A percentile compares a stretch with the other conserved stretches of the same genome.
These are phyloP conservation scores for Gymnothorax javanicus DNA, from an alignment of 2,797 vertebrate species.

Conservation along the genomic window DNA sequence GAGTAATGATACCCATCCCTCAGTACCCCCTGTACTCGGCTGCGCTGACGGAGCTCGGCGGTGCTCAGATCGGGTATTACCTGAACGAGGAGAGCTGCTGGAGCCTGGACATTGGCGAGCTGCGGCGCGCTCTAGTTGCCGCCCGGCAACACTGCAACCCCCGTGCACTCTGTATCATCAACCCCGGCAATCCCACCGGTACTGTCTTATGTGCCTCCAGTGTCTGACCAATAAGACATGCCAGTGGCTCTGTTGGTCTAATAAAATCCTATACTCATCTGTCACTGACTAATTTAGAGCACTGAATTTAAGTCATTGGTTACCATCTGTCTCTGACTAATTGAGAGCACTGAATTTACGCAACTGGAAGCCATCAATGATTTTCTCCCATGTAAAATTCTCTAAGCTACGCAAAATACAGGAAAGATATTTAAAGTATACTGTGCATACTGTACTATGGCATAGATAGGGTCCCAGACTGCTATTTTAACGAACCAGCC, in stretches of 20 bases:
- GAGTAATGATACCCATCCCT: constrained; percentile 87
- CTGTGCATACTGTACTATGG: not conserved
- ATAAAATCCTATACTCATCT: not conserved
- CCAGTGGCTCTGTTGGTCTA: not conserved
- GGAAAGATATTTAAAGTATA: not conserved
- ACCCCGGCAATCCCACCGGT: constrained; percentile 92
- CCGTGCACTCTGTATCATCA: constrained; percentile 85
- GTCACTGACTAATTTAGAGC: not conserved
- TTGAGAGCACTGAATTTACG: no score
- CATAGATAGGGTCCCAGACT: not conserved
- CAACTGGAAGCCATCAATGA: not conserved
- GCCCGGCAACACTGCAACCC: constrained; percentile 79
- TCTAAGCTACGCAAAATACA: not conserved
- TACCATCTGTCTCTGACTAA: not conserved
- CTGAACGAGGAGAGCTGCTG: constrained; percentile 84
- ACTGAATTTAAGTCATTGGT: no score
- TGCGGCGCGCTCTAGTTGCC: constrained; percentile 74
- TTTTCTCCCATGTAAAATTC: not conserved
- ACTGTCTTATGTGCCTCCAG: not conserved
- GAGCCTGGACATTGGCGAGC: constrained; percentile 81
- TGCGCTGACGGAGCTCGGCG: constrained; percentile 76
- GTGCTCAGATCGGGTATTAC: constrained; percentile 84
- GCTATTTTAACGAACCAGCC: not conserved
- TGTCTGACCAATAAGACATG: not conserved
- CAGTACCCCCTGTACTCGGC: constrained; percentile 91